Evolutionary conservation across 2,113 vertebrate genomes (phyloP).

Genomic region (Cynopterus brachyotis): DNA sequence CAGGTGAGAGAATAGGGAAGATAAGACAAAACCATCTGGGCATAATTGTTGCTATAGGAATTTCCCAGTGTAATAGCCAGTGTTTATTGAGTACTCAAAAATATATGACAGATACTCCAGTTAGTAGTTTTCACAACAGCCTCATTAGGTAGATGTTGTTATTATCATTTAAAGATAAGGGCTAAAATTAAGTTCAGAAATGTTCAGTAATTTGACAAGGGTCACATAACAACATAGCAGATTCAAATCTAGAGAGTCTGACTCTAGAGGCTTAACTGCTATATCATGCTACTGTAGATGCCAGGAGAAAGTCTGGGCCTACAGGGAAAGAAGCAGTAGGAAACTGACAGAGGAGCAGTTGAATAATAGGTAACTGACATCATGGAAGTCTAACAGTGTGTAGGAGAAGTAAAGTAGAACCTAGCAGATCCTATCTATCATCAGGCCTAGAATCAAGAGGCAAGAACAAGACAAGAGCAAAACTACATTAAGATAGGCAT

Average conservation of each 20-base stretch:
- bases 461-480: neutral
- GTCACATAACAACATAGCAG: neutral
- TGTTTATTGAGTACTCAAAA: neutral
- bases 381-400: neutral
- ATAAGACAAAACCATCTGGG: neutral
- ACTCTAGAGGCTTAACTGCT: neutral
- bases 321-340: neutral
- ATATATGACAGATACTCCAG: neutral
- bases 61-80: neutral
- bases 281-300: neutral
- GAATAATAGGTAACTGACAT: neutral
- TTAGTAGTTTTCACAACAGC: neutral
- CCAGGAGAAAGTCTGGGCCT: neutral
- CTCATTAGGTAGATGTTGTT: neutral
- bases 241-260: conserved; percentile 16
- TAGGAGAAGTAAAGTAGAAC: neutral
- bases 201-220: neutral
- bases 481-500: neutral
- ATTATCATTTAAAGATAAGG: conserved; percentile 1
- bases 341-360: neutral
- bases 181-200: neutral
- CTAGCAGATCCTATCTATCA: neutral
- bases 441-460: neutral
- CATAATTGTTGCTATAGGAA: neutral
- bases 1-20: neutral